phyloP scores from a whole-genome alignment of 2,113 vertebrate genomes.

The Ailurus styani region DNA sequence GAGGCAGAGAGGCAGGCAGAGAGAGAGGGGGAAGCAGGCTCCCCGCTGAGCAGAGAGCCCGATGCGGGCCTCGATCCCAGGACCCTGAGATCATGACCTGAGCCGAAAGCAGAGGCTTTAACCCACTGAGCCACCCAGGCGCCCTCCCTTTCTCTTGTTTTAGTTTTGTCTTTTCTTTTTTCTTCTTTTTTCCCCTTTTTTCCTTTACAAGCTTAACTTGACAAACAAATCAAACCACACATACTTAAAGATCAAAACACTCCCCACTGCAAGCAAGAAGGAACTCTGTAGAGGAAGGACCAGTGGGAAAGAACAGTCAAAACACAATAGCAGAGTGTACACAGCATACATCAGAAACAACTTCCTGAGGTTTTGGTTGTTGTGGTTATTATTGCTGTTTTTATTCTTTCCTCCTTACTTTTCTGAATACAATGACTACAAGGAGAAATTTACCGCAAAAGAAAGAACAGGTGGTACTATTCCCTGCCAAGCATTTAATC shows the following conservation, averaged over 20 bases:
- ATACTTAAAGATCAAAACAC: neutral
- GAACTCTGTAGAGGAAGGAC: neutral
- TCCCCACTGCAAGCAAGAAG: neutral
- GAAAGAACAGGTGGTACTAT: neutral
- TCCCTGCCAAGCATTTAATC: neutral
- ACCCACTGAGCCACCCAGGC: too few relatives aligned
- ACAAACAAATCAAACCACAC: neutral
- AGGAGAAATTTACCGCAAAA: neutral
- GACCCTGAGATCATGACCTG: too few relatives aligned
- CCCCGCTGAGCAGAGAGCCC: too few relatives aligned
- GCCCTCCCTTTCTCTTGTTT: too few relatives aligned
- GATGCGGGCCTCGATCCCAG: too few relatives aligned
- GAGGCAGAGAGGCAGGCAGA: too few relatives aligned
- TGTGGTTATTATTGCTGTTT: neutral
- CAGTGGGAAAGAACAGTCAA: neutral
- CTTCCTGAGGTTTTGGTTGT: neutral
- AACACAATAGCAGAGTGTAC: neutral
- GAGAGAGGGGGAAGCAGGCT: too few relatives aligned
- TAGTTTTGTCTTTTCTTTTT: neutral
- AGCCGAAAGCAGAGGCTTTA: too few relatives aligned
- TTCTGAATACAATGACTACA: neutral
- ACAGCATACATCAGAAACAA: neutral
- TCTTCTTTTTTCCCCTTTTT: neutral
- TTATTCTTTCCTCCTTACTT: neutral
- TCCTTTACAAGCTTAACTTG: neutral